A percentile compares a stretch with the other conserved stretches of the same genome.
phyloP scores from a whole-genome alignment of 2,113 vertebrate species.

The Lepisosteus osseus region DNA sequence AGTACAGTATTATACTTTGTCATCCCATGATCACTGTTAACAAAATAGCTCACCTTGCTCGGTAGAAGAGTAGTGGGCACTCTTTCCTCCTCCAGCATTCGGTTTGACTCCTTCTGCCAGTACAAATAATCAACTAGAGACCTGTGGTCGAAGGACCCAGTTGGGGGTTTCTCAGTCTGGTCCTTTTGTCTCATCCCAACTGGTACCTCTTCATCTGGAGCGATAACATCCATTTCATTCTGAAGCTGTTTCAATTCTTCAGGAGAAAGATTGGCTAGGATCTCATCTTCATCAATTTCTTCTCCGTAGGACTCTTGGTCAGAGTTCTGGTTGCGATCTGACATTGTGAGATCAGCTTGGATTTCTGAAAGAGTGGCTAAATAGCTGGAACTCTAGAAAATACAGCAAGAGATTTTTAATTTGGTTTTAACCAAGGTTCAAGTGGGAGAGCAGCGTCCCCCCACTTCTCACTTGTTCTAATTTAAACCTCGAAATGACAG shows the following conservation, averaged over 20 bases:
- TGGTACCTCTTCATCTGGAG: slow-evolving; percentile 83
- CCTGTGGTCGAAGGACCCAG: slow-evolving; percentile 85
- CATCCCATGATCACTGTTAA: no score
- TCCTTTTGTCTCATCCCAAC: slow-evolving; percentile 90
- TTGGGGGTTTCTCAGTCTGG: slow-evolving; percentile 87
- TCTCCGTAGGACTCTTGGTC: slow-evolving; percentile 48
- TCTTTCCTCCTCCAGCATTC: slow-evolving; percentile 88
- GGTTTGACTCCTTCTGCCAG: slow-evolving; percentile 89
- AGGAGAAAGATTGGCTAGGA: slow-evolving; percentile 86
- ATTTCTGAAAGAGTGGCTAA: background rate
- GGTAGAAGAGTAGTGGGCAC: slow-evolving; percentile 82
- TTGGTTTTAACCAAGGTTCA: slow-evolving; percentile 4
- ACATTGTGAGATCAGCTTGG: background rate
- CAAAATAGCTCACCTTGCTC: slow-evolving; percentile 62
- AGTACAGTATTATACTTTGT: no score
- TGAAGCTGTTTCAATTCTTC: slow-evolving; percentile 91
- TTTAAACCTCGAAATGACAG: slow-evolving; percentile 78
- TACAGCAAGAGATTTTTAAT: background rate
- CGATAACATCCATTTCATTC: slow-evolving; percentile 90
- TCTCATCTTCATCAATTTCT: slow-evolving; percentile 80
- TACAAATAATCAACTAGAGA: slow-evolving; percentile 90
- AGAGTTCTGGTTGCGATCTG: slow-evolving; percentile 29
- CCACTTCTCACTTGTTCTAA: slow-evolving; percentile 67
- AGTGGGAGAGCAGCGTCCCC: slow-evolving; percentile 31
- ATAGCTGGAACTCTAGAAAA: background rate